phyloP scores from a whole-genome alignment of 2,113 vertebrate genomes.

The Chaenogobius annularis region DNA sequence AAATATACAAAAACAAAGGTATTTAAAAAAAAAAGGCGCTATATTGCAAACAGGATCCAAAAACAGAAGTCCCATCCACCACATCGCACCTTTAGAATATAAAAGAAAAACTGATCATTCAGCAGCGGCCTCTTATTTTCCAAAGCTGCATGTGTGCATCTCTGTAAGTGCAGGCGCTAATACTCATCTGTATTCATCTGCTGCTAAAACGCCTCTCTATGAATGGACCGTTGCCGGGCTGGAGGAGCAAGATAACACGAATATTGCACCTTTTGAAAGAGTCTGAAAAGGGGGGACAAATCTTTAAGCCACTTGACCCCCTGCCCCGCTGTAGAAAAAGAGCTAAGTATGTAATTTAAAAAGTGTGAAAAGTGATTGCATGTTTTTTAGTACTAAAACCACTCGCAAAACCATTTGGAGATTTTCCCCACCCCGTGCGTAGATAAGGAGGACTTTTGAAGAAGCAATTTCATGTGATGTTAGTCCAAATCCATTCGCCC shows the following conservation, averaged over 20 bases:
- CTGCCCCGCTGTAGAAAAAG: conserved; percentile 59
- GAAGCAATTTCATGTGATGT: conserved; percentile 75
- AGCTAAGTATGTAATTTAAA: conserved; percentile 69
- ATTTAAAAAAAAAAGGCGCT: not conserved
- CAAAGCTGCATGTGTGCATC: conserved; percentile 9
- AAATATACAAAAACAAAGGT: not conserved
- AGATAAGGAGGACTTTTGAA: conserved; percentile 71
- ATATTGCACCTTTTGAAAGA: conserved; percentile 53
- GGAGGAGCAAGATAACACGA: conserved; percentile 66
- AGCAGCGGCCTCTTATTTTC: not conserved
- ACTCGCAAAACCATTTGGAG: conserved; percentile 63
- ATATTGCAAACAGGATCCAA: not conserved
- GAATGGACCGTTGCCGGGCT: conserved; percentile 54
- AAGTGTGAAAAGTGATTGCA: conserved; percentile 73
- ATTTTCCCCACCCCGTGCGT: conserved; percentile 52
- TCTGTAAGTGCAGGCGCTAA: conserved; percentile 24
- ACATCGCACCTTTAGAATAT: not conserved
- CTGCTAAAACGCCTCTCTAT: conserved; percentile 51
- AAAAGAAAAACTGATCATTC: not conserved
- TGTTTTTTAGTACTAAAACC: conserved; percentile 67
- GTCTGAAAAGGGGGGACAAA: conserved; percentile 59
- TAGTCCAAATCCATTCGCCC: conserved; percentile 65
- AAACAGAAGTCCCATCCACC: not conserved
- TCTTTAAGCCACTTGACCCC: conserved; percentile 66
- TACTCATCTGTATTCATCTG: conserved; percentile 65